A percentile compares a stretch with the other conserved stretches of the same genome.
Evolutionary conservation across 2,888 invertebrate species (phyloP).

Genomic region (Synergus umbraculus): DNA sequence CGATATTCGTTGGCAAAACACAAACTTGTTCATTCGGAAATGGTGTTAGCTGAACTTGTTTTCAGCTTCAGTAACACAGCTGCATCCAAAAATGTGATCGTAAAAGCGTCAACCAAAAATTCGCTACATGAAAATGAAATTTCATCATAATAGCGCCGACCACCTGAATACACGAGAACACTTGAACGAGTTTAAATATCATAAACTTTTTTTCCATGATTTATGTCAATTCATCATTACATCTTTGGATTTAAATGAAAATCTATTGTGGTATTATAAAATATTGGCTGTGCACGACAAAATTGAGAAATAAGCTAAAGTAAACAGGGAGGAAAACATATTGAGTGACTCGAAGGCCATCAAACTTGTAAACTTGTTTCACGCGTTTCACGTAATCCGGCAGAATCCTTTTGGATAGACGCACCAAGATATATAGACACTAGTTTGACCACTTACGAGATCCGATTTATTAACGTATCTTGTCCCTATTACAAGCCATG

Average conservation of each 20-base stretch:
- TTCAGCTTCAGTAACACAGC: background rate
- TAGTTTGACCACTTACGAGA: slow-evolving; percentile 41
- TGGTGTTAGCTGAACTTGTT: background rate
- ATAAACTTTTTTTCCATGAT: background rate
- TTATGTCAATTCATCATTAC: background rate
- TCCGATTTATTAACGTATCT: slow-evolving; percentile 19
- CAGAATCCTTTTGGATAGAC: slow-evolving; percentile 15
- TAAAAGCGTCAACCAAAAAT: slow-evolving; percentile 15
- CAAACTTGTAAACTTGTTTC: slow-evolving; percentile 27
- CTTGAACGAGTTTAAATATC: background rate
- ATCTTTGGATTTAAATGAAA: background rate
- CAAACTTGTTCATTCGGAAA: slow-evolving; percentile 58
- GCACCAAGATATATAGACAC: slow-evolving; percentile 30
- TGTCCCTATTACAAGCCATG: slow-evolving; percentile 10
- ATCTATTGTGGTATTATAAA: background rate
- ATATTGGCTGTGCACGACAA: background rate
- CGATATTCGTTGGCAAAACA: slow-evolving; percentile 64
- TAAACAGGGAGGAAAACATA: background rate
- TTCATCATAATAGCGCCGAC: background rate
- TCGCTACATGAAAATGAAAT: slow-evolving; percentile 5
- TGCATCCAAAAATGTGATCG: slow-evolving; percentile 16
- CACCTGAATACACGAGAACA: background rate
- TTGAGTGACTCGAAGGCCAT: slow-evolving; percentile 7
- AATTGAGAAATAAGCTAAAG: background rate
- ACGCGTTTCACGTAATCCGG: slow-evolving; percentile 42